Evolutionary conservation across 1,140 invertebrate genomes (phyloP), one percentile per base, ranked within the genome.

Genomic region (Parasteatoda tepidariorum): DNA sequence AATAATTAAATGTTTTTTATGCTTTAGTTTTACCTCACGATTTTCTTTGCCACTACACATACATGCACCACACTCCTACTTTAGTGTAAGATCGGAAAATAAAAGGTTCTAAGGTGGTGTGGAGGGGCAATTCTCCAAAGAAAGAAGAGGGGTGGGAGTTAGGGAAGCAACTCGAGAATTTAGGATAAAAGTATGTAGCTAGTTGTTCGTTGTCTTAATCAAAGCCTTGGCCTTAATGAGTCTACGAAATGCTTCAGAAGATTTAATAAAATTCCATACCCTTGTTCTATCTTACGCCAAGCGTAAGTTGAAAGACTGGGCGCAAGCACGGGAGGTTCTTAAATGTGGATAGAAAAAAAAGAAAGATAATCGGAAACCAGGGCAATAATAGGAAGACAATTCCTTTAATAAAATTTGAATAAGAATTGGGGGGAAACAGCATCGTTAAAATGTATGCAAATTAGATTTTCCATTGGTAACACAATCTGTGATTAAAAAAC

Each of bases 381-480:
- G 78, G 81, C 81, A 83, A 83, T 83, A 83, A 73, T 83, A 83
- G 81, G 68, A 74, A 73, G 81, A 83, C 81, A 83, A 83, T 74
- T 83, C 81, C 81, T 61, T 67, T 83, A 83, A 83, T 83, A 83
- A 83, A 83, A 83, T 83, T 83, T 83, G 81, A 83, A 83, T 83
- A 83, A 83, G 81, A 83, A 83, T 83, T n/a, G 61, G 70, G 75
- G 70, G 81, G 9, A 74, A 83, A 83, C 81, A 83, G 81, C 81
- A 66, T 83, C 81, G 81, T 83, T 83, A 83, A 83, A 83, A 83
- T 66, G 81, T 74, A 83, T 83, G 81, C 81, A 83, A 83, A 83
- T 83, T 83, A 83, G 34, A 38, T 74, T 74, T 73, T 74, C 70
- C 81, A 34, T 66, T 48, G 81, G 78, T 83, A 83, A 83, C 68